Conservation (phyloP, 2,888 invertebrate genomes). For the Lithophane leautieri region DNA sequence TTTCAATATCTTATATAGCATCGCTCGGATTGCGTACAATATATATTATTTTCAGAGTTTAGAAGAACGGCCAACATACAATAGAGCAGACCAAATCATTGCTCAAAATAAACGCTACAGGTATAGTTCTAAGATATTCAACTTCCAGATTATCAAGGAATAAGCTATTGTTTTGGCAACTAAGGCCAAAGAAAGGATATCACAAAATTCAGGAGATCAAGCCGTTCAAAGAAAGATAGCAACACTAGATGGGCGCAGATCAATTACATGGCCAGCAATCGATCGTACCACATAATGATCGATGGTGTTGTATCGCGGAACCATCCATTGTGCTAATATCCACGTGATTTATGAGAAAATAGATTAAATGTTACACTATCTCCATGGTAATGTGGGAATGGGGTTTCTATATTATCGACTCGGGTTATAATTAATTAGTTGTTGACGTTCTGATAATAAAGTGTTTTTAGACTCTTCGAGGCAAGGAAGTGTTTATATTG, state of each 20-base stretch:
- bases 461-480: background rate
- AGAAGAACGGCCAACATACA: background rate
- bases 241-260: conserved; percentile 43
- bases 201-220: background rate
- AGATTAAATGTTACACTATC: conserved; percentile 58
- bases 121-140: background rate
- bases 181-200: conserved; percentile 17
- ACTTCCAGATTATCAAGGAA: background rate
- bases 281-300: conserved; percentile 47
- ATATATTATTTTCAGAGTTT: background rate
- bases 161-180: conserved; percentile 3
- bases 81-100: background rate
- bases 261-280: conserved; percentile 45
- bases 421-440: conserved; percentile 27
- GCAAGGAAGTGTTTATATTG: background rate
- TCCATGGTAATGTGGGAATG: conserved; percentile 46
- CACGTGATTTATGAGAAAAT: conserved; percentile 64
- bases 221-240: background rate
- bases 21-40: background rate
- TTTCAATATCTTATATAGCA: background rate
- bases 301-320: conserved; percentile 56
- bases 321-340: conserved; percentile 63
- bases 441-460: conserved; percentile 29
- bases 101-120: background rate
- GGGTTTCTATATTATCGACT: conserved; percentile 28